These are phyloP conservation scores for Drosophila kuntzei DNA, from an alignment of 2,888 invertebrate species.

Conservation along the genomic window DNA sequence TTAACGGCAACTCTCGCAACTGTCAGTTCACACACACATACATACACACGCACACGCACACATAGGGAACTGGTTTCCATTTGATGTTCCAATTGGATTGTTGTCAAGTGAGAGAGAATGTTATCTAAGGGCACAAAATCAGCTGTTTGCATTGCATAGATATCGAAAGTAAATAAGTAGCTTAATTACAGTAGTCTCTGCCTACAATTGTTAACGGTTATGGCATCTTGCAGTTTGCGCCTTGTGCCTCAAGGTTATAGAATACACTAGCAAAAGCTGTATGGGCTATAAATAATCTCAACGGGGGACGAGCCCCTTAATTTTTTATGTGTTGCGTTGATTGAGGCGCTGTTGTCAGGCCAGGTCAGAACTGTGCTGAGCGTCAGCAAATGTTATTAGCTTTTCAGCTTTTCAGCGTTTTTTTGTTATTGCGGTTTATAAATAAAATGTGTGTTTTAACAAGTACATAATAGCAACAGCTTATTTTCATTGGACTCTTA, in stretches of 20 bases:
- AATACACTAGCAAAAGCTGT: constrained; percentile 15
- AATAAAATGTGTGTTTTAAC: constrained; percentile 6
- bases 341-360: constrained; percentile 65
- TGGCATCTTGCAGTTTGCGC: background rate
- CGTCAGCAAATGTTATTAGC: constrained; percentile 33
- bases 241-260: constrained; percentile 36
- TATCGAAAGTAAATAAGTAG: constrained; percentile 3
- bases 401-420: background rate
- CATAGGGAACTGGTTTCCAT: constrained; percentile 32
- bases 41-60: background rate
- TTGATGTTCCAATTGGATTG: constrained; percentile 8
- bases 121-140: constrained; percentile 23
- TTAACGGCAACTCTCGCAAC: constrained; percentile 67
- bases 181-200: background rate
- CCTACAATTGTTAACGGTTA: constrained; percentile 2
- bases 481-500: constrained; percentile 59
- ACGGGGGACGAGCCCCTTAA: constrained; percentile 59
- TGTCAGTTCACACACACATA: constrained; percentile 35
- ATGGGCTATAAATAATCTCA: constrained; percentile 39
- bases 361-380: constrained; percentile 12
- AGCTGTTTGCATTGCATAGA: constrained; percentile 37
- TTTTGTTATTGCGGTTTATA: constrained; percentile 36
- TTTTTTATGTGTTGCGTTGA: background rate
- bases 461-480: constrained; percentile 21
- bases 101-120: constrained; percentile 40